Conservation (phyloP, 1,140 invertebrate species). For the Drosophila repleta region DNA sequence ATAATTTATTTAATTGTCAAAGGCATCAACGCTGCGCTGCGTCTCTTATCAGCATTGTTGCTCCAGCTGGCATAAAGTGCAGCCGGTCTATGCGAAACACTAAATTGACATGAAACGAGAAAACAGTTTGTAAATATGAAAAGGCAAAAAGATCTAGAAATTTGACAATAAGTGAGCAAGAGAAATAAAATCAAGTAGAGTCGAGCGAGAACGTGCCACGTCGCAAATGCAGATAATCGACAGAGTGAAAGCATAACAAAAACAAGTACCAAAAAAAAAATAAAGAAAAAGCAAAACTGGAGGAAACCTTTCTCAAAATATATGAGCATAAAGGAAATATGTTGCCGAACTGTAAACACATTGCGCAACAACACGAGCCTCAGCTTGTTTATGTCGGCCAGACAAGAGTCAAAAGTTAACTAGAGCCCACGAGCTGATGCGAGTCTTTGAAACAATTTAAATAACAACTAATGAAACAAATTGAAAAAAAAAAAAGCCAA, state of each 20-base stretch:
- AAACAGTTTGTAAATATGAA: background rate
- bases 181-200: slow-evolving; percentile 12
- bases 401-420: background rate
- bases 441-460: background rate
- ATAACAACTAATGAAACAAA: background rate
- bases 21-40: background rate
- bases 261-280: background rate
- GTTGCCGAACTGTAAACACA: slow-evolving; percentile 1
- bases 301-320: background rate
- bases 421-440: background rate
- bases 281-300: background rate
- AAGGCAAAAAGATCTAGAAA: background rate
- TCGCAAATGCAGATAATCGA: slow-evolving; percentile 15
- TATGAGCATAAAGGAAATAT: slow-evolving; percentile 6
- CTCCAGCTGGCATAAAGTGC: too few relatives aligned
- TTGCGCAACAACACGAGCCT: background rate
- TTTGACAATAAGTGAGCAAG: background rate
- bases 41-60: background rate
- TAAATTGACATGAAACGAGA: background rate
- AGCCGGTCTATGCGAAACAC: too few relatives aligned
- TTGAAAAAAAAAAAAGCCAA: background rate
- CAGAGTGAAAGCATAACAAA: background rate
- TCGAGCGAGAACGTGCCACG: background rate
- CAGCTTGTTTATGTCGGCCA: background rate
- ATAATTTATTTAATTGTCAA: slow-evolving; percentile 13